Conservation (phyloP, 2,797 vertebrate species). For the Syncerus caffer region DNA sequence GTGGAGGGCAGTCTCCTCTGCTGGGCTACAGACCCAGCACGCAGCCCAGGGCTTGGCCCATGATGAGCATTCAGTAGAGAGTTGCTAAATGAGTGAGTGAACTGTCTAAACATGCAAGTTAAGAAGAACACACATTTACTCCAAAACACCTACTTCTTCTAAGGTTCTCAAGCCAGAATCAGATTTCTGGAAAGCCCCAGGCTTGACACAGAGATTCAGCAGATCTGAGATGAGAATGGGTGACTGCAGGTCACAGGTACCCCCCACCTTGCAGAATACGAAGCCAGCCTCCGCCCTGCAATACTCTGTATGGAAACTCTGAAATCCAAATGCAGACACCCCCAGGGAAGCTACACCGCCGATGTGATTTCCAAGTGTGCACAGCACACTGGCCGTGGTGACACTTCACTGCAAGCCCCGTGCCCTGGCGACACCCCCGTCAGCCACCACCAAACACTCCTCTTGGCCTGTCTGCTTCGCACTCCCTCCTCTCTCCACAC, state of each 20-base stretch:
- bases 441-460: conserved; percentile 18
- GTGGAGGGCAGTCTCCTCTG: background rate
- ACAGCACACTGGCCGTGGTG: background rate
- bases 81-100: background rate
- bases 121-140: background rate
- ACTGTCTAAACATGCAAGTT: background rate
- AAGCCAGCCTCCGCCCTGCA: background rate
- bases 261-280: background rate
- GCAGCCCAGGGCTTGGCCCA: too few relatives aligned
- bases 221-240: background rate
- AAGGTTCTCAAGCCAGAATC: rapidly evolving
- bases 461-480: background rate
- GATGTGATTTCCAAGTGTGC: background rate
- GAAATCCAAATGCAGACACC: background rate
- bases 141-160: background rate
- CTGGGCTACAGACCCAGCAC: background rate
- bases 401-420: background rate
- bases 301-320: background rate
- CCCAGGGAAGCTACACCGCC: background rate
- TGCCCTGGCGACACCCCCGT: conserved; percentile 42
- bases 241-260: background rate
- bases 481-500: background rate
- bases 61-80: background rate
- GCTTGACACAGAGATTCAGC: background rate
- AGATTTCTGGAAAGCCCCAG: background rate